These are phyloP conservation scores for Perccottus glenii DNA, from an alignment of 2,113 vertebrate species.

Conservation along the genomic window DNA sequence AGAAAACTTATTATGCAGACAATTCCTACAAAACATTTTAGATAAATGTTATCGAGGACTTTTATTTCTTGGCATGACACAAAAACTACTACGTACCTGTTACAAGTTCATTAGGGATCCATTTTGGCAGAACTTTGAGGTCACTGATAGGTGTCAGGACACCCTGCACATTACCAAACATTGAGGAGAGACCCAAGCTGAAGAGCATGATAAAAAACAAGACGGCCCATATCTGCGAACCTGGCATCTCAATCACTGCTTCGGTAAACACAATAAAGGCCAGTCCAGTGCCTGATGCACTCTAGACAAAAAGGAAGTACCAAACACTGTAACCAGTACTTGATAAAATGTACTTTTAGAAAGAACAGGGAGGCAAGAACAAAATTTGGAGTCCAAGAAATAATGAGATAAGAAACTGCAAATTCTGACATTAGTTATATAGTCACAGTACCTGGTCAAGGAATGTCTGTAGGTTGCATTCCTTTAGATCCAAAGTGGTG, in stretches of 20 bases:
- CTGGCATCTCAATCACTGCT: slow-evolving; percentile 87
- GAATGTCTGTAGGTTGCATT: slow-evolving; percentile 83
- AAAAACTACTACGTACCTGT: slow-evolving; percentile 77
- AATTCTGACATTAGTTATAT: neutral
- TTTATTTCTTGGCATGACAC: neutral
- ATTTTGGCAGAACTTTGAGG: slow-evolving; percentile 78
- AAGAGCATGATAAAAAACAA: slow-evolving; percentile 94
- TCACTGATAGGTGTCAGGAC: slow-evolving; percentile 86
- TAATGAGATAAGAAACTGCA: neutral
- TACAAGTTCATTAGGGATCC: slow-evolving; percentile 70
- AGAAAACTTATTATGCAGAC: slow-evolving; percentile 79
- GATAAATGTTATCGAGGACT: neutral
- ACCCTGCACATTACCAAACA: slow-evolving; percentile 91
- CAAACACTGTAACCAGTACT: slow-evolving; percentile 80
- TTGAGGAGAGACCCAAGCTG: slow-evolving; percentile 89
- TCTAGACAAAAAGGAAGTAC: slow-evolving; percentile 67
- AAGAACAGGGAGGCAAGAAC: neutral
- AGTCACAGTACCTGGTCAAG: slow-evolving; percentile 83
- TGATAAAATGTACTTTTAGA: slow-evolving; percentile 51
- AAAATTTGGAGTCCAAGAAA: neutral
- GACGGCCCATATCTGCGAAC: slow-evolving; percentile 86
- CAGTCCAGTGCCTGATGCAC: slow-evolving; percentile 88
- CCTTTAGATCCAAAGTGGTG: slow-evolving; percentile 68
- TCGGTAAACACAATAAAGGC: slow-evolving; percentile 92
- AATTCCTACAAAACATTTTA: slow-evolving; percentile 66